Conservation (phyloP, 2,113 vertebrate species). For the Synodontis membranacea region DNA sequence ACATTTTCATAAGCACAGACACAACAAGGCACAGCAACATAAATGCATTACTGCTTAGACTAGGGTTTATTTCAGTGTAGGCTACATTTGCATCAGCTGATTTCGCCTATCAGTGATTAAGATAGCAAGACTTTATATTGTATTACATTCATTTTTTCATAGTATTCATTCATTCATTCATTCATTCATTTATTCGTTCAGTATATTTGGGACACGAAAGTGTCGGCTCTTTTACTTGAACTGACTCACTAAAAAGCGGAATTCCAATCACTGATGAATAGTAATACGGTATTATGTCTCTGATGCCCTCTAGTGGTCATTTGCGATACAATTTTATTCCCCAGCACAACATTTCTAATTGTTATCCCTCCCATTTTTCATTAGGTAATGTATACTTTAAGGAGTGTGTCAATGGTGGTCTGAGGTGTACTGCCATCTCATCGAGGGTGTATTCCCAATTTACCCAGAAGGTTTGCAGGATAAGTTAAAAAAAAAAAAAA, state of each 20-base stretch:
- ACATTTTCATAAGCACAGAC: neutral
- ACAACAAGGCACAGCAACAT: neutral
- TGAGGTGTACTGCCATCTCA: neutral
- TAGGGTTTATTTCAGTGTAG: neutral
- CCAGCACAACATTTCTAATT: neutral
- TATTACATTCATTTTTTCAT: too few relatives aligned
- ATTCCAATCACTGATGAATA: too few relatives aligned
- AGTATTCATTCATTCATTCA: neutral
- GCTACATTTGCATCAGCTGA: neutral
- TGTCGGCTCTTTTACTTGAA: neutral
- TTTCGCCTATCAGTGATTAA: neutral
- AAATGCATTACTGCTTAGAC: neutral
- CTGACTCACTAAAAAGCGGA: too few relatives aligned
- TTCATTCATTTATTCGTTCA: too few relatives aligned
- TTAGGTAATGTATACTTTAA: neutral
- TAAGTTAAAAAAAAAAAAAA: too few relatives aligned
- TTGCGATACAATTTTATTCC: neutral
- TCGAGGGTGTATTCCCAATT: neutral
- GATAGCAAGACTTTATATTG: too few relatives aligned
- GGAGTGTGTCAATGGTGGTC: neutral
- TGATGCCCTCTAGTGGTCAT: neutral
- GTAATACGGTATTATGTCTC: neutral
- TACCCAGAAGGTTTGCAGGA: too few relatives aligned
- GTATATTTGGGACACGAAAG: neutral
- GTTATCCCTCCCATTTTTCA: neutral